A percentile compares a stretch with the other conserved stretches of the same genome.
Conservation (phyloP, 2,113 vertebrate species). For the Aythya baeri region DNA sequence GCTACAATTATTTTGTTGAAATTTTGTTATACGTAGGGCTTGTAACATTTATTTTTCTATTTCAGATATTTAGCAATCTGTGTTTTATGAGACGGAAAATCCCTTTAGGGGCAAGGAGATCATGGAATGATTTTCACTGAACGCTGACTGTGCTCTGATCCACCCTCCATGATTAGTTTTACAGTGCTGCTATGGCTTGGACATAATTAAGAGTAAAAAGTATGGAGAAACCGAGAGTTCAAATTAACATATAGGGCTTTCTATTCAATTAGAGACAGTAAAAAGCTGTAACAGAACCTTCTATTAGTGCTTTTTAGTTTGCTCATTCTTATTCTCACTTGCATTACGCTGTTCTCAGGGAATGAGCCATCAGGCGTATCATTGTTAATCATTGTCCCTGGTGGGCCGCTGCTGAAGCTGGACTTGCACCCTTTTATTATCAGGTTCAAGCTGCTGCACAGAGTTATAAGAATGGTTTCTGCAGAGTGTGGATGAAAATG, state of each 20-base stretch:
- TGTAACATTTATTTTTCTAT: not conserved
- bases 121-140: not conserved
- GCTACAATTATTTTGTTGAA: not conserved
- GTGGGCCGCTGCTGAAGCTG: not conserved
- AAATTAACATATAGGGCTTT: not conserved
- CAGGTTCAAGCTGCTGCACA: not conserved
- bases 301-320: not conserved
- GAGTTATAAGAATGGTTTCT: not conserved
- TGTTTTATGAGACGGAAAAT: constrained; percentile 20
- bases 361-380: not conserved
- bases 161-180: not conserved
- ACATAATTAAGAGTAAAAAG: not conserved
- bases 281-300: not conserved
- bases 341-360: not conserved
- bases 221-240: not conserved
- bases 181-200: not conserved
- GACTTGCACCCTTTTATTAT: not conserved
- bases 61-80: not conserved
- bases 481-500: not conserved
- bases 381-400: not conserved
- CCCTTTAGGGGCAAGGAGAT: not conserved
- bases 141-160: not conserved
- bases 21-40: not conserved
- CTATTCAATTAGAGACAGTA: not conserved
- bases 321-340: not conserved